Evolutionary conservation across 2,888 invertebrate genomes (phyloP), one percentile per base, ranked within the genome.

Genomic region (Adelognathus sp.): DNA sequence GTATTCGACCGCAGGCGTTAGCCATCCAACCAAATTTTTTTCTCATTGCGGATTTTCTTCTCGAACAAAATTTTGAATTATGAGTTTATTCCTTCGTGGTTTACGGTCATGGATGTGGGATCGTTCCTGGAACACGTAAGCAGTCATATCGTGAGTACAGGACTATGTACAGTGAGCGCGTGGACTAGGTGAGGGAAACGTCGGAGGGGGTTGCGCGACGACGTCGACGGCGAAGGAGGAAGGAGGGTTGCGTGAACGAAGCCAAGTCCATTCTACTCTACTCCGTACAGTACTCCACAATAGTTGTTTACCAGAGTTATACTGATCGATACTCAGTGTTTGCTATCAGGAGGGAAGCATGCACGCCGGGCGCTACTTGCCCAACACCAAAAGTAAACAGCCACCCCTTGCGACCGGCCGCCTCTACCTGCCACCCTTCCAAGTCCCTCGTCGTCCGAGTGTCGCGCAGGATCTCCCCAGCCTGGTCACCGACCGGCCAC

Each of bases 321-420:
- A 90, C 90, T 89, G 91, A 90, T 91, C 91, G 90, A 91, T 90
- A 91, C 88, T 88, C 87, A 84, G 86, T 90, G 90, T 91, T 91
- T 91, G 90, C 90, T 88, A 90, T 90, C 89, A 88, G 87, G n/a
- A 89, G 88, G 86, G 87, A 88, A 87, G 86, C 88, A 90, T 90
- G 87, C 87, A 88, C 87, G 87, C 87, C 83, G 86, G 88, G 88
- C 87, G 88, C 88, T 88, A 89, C 87, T 90, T 89, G 89, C 87
- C 87, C 88, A 88, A 89, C 88, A 88, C 88, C 88, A 88, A 89
- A 89, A 87, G 90, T 87, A 90, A 90, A 90, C 89, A 89, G 85
- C 84, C 87, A 86, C 86, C 87, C 84, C 82, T 81, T 81, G 70
- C 81, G 31, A 52, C 33, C 50, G 7, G 18, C 33, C 50, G 7